These are phyloP conservation scores for Alouatta palliata DNA, from an alignment of 2,113 vertebrate species.

Conservation along the genomic window DNA sequence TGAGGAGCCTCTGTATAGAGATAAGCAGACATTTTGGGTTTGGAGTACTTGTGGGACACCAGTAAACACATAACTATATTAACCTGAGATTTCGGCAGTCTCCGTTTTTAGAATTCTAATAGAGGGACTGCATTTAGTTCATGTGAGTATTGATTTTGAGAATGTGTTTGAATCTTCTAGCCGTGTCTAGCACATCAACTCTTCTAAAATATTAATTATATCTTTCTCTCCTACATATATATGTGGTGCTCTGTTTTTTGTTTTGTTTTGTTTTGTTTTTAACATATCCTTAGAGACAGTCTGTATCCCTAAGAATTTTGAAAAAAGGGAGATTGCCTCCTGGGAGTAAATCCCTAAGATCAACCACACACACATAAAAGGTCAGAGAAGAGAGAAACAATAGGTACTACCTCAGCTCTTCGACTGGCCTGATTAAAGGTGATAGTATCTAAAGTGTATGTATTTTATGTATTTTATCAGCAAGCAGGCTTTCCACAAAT, in stretches of 20 bases:
- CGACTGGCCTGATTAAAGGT: not conserved
- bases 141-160: not conserved
- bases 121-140: not conserved
- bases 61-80: not conserved
- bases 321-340: not conserved
- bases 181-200: not conserved
- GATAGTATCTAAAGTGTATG: not conserved
- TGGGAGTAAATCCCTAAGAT: not conserved
- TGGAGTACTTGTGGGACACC: not conserved
- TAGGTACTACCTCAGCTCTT: not conserved
- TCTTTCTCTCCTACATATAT: not conserved
- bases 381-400: not conserved
- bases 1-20: not conserved
- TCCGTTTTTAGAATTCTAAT: not conserved
- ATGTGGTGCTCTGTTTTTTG: not conserved
- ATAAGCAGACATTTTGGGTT: not conserved
- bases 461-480: not conserved
- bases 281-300: not conserved
- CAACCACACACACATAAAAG: not conserved
- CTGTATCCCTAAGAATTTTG: not conserved
- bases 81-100: not conserved
- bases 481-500: not conserved
- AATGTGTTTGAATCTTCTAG: constrained; percentile 19
- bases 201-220: constrained; percentile 28
- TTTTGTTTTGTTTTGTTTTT: not conserved